Percentiles rank a stretch among this genome's conserved stretches.
Conservation (phyloP, 2,797 vertebrate species). For the Xerus rutilus region DNA sequence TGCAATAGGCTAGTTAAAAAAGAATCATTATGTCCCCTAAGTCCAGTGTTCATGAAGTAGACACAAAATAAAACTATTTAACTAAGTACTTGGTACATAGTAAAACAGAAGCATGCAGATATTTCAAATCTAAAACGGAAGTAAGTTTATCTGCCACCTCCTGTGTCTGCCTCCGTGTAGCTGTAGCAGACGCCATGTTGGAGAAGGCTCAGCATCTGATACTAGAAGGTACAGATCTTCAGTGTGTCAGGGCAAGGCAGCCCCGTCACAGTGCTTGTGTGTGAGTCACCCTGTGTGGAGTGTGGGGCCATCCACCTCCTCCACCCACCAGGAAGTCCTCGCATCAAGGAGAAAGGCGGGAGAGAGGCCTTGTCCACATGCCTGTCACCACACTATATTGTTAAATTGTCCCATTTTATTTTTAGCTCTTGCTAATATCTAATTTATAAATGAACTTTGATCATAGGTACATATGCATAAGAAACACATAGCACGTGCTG, state of each 20-base stretch:
- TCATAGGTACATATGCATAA: no score
- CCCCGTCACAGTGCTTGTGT: not conserved
- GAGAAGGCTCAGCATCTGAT: fast-evolving
- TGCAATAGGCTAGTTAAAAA: not conserved
- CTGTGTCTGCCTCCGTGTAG: fast-evolving
- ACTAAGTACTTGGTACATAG: no score
- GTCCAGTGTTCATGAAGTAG: not conserved
- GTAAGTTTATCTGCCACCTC: not conserved
- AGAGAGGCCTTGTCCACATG: no score
- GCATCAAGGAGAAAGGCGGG: no score
- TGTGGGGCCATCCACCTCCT: no score
- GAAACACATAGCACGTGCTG: not conserved
- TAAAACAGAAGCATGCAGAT: not conserved
- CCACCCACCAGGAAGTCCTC: no score
- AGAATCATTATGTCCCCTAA: not conserved
- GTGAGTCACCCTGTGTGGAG: no score
- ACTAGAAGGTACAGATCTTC: not conserved
- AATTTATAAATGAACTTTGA: not conserved
- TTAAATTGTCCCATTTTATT: not conserved
- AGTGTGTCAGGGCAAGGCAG: not conserved
- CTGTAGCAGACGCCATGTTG: fast-evolving
- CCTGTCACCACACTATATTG: not conserved
- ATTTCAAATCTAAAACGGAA: not conserved
- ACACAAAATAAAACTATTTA: not conserved
- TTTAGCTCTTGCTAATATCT: not conserved